phyloP scores from a whole-genome alignment of 1,140 invertebrate species.

The Bombyx mandarina region DNA sequence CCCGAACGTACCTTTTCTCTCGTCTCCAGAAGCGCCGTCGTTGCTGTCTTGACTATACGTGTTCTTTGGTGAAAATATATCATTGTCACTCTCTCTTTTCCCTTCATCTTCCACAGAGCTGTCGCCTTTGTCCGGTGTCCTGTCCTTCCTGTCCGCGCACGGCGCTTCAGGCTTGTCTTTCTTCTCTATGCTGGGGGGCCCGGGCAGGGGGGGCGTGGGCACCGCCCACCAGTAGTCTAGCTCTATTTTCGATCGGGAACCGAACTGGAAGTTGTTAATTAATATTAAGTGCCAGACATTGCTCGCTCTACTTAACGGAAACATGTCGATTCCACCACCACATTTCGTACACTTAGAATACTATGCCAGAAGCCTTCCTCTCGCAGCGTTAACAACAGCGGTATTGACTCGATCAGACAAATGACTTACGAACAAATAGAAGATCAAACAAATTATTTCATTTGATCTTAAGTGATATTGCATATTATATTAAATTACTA shows the following conservation, averaged over 20 bases:
- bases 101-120: constrained; percentile 46
- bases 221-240: constrained; percentile 89
- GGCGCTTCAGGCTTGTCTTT: constrained; percentile 19
- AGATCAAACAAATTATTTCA: too few species aligned
- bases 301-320: too few species aligned
- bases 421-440: too few species aligned
- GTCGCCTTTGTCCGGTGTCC: constrained; percentile 39
- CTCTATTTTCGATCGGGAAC: constrained; percentile 82
- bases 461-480: too few species aligned
- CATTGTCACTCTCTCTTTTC: constrained; percentile 43
- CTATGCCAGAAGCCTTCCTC: too few species aligned
- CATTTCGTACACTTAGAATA: too few species aligned
- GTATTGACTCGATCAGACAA: too few species aligned
- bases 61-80: constrained; percentile 60
- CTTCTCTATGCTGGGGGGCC: constrained; percentile 19
- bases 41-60: constrained; percentile 57
- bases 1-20: constrained; percentile 44
- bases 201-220: constrained; percentile 47
- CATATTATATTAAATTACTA: too few species aligned
- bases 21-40: constrained; percentile 56
- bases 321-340: too few species aligned
- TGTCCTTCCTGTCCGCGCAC: constrained; percentile 20
- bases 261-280: constrained; percentile 73
- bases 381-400: too few species aligned
- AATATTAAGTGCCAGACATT: too few species aligned